These are phyloP conservation scores for Tetragnatha montana DNA, from an alignment of 2,888 invertebrate genomes.

Conservation along the genomic window DNA sequence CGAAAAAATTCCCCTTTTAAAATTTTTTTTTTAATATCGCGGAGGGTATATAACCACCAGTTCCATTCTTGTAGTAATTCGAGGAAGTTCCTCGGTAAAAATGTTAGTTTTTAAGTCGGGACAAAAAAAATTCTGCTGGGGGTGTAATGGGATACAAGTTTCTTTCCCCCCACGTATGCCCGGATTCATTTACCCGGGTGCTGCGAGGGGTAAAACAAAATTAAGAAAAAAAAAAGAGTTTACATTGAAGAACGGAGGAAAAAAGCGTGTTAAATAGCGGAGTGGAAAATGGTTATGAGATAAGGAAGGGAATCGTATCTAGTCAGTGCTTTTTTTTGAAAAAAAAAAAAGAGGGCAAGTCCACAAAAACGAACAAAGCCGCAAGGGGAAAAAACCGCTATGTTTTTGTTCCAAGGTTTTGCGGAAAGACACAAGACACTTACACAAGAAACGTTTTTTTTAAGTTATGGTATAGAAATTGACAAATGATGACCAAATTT, in stretches of 20 bases:
- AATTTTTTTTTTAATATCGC: neutral
- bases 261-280: slow-evolving; percentile 54
- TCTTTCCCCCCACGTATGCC: slow-evolving; percentile 48
- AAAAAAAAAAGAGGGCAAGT: neutral
- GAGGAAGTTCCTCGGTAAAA: slow-evolving; percentile 24
- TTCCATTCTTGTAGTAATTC: slow-evolving; percentile 2
- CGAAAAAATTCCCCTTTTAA: slow-evolving; percentile 1
- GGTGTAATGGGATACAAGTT: slow-evolving; percentile 60
- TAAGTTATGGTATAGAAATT: neutral
- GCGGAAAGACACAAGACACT: neutral
- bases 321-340: neutral
- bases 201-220: slow-evolving; percentile 34
- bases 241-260: slow-evolving; percentile 24
- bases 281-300: slow-evolving; percentile 20
- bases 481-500: neutral
- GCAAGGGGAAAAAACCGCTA: neutral
- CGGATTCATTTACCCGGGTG: slow-evolving; percentile 58
- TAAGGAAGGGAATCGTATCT: neutral
- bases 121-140: slow-evolving; percentile 20
- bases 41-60: slow-evolving; percentile 5
- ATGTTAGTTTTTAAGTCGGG: slow-evolving; percentile 17
- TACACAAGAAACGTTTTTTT: slow-evolving; percentile 12
- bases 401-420: neutral
- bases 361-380: neutral
- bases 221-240: slow-evolving; percentile 35